Evolutionary conservation across 2,113 vertebrate genomes (phyloP).

Genomic region (Physeter macrocephalus): DNA sequence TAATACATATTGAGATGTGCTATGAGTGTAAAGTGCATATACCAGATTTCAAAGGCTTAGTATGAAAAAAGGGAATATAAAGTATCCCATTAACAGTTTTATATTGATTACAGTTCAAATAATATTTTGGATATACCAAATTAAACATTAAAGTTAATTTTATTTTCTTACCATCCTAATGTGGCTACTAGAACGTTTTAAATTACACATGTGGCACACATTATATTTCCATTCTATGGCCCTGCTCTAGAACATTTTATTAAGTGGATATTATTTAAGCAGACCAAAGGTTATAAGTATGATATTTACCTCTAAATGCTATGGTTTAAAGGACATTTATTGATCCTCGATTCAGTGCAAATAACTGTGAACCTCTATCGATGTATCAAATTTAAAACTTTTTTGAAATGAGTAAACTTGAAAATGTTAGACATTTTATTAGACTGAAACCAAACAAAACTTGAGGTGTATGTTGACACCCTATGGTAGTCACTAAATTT

Average conservation of each 20-base stretch:
- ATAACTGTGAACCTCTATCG: not conserved
- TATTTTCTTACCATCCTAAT: not conserved
- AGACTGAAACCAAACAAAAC: not conserved
- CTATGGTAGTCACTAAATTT: not conserved
- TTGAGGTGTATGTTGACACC: not conserved
- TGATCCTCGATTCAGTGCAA: not conserved
- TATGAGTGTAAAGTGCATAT: not conserved
- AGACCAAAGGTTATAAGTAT: not conserved
- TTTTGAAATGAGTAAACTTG: not conserved
- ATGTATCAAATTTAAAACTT: not conserved
- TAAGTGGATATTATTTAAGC: not conserved
- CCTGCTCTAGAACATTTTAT: not conserved
- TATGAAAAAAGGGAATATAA: not conserved
- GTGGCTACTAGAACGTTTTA: not conserved
- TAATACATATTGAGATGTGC: not conserved
- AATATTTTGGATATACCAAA: not conserved
- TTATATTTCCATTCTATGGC: not conserved
- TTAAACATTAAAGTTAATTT: not conserved
- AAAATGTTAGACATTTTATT: constrained; percentile 24
- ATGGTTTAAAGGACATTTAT: not conserved
- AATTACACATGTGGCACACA: not conserved
- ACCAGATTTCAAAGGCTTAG: not conserved
- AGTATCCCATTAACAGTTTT: not conserved
- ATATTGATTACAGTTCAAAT: not conserved
- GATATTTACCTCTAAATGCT: not conserved